Base-by-base conservation (phyloP, 2,797 vertebrate species). In the Myiotriccus ornatus region DNA sequence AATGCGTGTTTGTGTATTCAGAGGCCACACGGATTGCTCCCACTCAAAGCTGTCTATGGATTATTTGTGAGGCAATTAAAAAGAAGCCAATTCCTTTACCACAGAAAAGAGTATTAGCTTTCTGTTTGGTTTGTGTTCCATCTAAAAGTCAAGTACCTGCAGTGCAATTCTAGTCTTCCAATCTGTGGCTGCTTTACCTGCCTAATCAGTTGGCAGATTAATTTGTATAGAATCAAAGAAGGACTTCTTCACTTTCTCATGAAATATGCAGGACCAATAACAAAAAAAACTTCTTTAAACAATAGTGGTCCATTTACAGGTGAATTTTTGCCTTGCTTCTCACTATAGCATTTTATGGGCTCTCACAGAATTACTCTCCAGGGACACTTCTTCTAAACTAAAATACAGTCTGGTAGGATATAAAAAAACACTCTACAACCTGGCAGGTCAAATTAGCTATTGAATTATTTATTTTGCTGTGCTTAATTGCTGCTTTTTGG, bases 391-490 rank as follows among this genome's bases (percentile, higher is more conserved):
- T 92, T 95, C 88, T 94, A 92, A 94, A 92, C 77, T 93, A 70
- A 95, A 96, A 84, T 89, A 64, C 70, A 94, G 53, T 91, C 85
- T 95, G 68, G 80, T 86, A 84, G 83, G 77, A 68, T 88, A 82
- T 95, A 44, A 93, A 93, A 93, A 93, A 93, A 94, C 84, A 49
- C 68, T 75, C 85, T 53, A 28, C 83, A 94, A 60, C 62, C 91
- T 93, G 77, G 91, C 67, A 90, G 85, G 89, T 97, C 91, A 94
- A 90, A 97, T 96, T 93, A 94, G 67, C 83, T 93, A 57, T 60
- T 96, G 96, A 96, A 97, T 97, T 97, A 96, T 97, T 97, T 96
- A 96, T 96, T 95, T 91, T 94, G 35, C 80, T 94, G 67, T 84
- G 46, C 94, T 94, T 96, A 97, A 97, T 96, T 97, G 94, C 94